Base-by-base conservation (phyloP, 2,113 vertebrate genomes). In the Mohoua ochrocephala region DNA sequence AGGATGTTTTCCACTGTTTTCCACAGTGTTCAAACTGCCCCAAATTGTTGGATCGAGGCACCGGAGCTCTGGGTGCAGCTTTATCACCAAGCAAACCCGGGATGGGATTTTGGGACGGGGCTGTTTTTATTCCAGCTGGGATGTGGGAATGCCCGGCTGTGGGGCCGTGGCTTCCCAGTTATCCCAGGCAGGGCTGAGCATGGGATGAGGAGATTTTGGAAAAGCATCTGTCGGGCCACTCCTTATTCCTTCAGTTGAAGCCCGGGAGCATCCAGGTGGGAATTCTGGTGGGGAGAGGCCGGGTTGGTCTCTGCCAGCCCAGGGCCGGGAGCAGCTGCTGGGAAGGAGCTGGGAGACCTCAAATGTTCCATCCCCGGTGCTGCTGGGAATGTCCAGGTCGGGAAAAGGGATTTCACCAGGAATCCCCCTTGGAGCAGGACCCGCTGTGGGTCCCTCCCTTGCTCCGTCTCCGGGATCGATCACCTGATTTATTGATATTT, bases 1-100 rank as follows among this genome's bases (percentile, higher is more conserved):
- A 1, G 0, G 2, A 10, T 28, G 3, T 5, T 31, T 37, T 10
- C 70, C n/a, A n/a, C n/a, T n/a, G n/a, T n/a, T n/a, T n/a, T n/a
- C n/a, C n/a, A n/a, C n/a, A n/a, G n/a, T n/a, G 23, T 35, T 50
- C 17, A 2, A 17, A 2, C 27, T 20, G 21, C 70, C 52, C 65
- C 17, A 0, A 17, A 37, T 4, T 7, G 1, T 4, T 45, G 64
- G 39, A 11, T 10, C 3, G 1, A 31, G 35, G 41, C 13, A 2
- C 4, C 4, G 2, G 89, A 33, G 69, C 74, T 60, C 31, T 2
- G 22, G 5, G 2, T 27, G 42, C 30, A 16, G 12, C 69, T 74
- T 61, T 30, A n/a, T 45, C 28, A 5, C 22, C 20, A 24, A 81
- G 15, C 1, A n/a, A 88, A 74, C 54, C 52, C 6, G 44, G 17